A percentile compares a stretch with the other conserved stretches of the same genome.
Conservation (phyloP, 2,797 vertebrate genomes). For the Mastacembelus armatus region DNA sequence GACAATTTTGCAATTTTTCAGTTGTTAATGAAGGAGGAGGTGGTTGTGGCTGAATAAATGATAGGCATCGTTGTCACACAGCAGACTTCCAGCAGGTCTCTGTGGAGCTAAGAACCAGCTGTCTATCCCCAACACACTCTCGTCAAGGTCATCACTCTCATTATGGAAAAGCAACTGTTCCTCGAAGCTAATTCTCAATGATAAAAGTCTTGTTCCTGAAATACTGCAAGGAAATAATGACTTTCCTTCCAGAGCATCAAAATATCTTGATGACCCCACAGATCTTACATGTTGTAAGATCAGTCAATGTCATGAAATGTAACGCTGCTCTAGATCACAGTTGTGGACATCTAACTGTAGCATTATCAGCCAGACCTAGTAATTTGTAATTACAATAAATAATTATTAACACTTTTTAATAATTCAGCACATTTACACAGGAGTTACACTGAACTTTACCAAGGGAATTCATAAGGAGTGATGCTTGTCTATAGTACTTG, state of each 20-base stretch:
- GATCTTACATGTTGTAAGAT: no score
- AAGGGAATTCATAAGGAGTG: slow-evolving; percentile 13
- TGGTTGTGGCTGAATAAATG: slow-evolving; percentile 71
- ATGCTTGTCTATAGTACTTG: slow-evolving; percentile 25
- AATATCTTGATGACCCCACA: not conserved
- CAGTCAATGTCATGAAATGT: not conserved
- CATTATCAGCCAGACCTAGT: slow-evolving; percentile 8
- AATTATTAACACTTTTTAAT: not conserved
- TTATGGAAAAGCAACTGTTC: slow-evolving; percentile 23
- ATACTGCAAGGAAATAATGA: not conserved
- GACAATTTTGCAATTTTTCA: no score
- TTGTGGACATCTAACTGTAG: not conserved
- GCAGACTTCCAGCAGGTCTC: slow-evolving; percentile 72
- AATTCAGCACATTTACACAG: slow-evolving; percentile 8
- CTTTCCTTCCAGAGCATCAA: not conserved
- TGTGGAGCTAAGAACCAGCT: slow-evolving; percentile 72
- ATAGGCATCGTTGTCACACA: slow-evolving; percentile 70
- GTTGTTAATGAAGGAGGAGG: slow-evolving; percentile 56
- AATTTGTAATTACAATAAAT: no score
- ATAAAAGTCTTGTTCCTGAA: not conserved
- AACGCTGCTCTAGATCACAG: not conserved
- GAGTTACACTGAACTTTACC: not conserved
- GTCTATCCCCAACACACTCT: slow-evolving; percentile 57
- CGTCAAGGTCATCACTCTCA: slow-evolving; percentile 69
- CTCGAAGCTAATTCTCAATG: slow-evolving; percentile 24